Evolutionary conservation across 2,888 invertebrate species (phyloP), one percentile per base, ranked within the genome.

Genomic region (Polydrusus cervinus): DNA sequence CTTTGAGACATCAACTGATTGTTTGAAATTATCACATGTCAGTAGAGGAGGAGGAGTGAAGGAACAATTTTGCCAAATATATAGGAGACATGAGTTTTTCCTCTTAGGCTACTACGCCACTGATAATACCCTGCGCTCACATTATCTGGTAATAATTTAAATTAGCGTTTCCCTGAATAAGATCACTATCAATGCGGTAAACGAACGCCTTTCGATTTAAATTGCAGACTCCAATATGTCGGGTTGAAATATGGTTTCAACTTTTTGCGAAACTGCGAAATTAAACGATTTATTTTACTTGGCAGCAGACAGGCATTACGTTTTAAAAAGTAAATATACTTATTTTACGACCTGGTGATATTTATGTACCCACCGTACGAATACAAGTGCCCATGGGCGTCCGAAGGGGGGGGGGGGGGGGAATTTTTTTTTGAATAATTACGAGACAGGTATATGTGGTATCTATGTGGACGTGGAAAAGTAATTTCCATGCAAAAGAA

Each of bases 191-290:
- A 68, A 67, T 67, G 71, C 71, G 67, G 62, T 55, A 75, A 75
- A 75, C 71, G 75, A 75, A 71, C 75, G 75, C 72, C 76, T 76
- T 76, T 76, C 76, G 69, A 76, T 76, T 76, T 76, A 76, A 76
- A 76, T 60, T 76, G 72, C 76, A 68, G 61, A 53, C 69, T 76
- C 69, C 76, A 76, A 76, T 76, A 76, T 65, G 76, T 76, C 76
- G 57, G 43, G 72, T 68, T 76, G 72, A 76, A 72, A 69, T 76
- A 76, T 76, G 69, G 64, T 16, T 34, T 30, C 40, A 34, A 71
- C 70, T 66, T 69, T 72, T 68, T 64, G 49, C 72, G 55, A 51
- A 72, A 53, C 30, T 45, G 40, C 45, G 62, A 72, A 72, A 71
- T 75, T 71, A 71, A 71, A 69, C 53, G 55, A 64, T 74, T 74